phyloP scores from a whole-genome alignment of 2,888 invertebrate genomes.

The Cataglyphis altisquamis region DNA sequence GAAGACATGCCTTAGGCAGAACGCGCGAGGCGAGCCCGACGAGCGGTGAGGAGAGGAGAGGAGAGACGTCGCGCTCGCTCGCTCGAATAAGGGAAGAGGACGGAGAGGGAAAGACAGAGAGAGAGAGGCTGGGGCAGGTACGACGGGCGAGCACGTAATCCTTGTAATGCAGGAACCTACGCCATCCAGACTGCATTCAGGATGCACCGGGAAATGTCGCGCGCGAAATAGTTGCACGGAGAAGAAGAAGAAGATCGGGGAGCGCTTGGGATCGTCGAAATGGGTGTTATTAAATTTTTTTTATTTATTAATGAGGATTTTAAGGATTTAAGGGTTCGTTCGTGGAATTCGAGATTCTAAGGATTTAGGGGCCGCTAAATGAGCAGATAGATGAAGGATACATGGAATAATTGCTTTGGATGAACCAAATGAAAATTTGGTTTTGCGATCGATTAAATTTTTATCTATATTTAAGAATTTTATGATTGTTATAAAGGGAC shows the following conservation, averaged over 20 bases:
- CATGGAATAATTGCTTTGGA: background rate
- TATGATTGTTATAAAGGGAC: background rate
- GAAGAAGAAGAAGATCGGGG: background rate
- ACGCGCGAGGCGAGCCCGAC: slow-evolving; percentile 65
- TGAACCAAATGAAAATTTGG: background rate
- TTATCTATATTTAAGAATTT: background rate
- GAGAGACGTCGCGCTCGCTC: slow-evolving; percentile 68
- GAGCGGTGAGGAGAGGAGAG: slow-evolving; percentile 44
- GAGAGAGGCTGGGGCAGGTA: slow-evolving; percentile 69
- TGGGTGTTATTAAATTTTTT: slow-evolving; percentile 22
- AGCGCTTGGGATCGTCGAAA: background rate
- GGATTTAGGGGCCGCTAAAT: background rate
- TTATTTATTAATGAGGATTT: background rate
- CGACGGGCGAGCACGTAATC: slow-evolving; percentile 68
- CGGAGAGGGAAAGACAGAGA: slow-evolving; percentile 38
- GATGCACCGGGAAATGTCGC: slow-evolving; percentile 56
- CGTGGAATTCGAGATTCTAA: background rate
- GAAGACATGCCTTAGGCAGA: slow-evolving; percentile 79
- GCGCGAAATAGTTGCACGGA: slow-evolving; percentile 24
- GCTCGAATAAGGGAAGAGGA: slow-evolving; percentile 31
- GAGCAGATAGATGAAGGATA: background rate
- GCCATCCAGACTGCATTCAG: slow-evolving; percentile 35
- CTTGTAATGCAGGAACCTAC: slow-evolving; percentile 70
- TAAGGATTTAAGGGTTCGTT: background rate
- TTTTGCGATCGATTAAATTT: background rate